phyloP scores from a whole-genome alignment of 2,888 invertebrate genomes.

The Andrena trimmerana region DNA sequence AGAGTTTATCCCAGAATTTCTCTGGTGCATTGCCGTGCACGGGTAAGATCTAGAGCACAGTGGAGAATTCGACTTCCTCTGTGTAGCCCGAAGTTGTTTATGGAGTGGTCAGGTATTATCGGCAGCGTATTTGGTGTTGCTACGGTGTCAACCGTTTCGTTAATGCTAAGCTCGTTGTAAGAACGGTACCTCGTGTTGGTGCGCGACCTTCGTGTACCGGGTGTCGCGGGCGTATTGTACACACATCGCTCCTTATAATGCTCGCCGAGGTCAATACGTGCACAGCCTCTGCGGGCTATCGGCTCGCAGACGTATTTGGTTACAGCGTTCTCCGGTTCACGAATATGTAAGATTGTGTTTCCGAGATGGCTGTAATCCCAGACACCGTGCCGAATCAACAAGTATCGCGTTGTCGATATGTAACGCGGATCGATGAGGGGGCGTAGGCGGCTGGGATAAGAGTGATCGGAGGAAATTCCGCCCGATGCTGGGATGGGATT shows the following conservation, averaged over 20 bases:
- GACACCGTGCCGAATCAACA: slow-evolving; percentile 59
- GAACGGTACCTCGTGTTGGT: slow-evolving; percentile 41
- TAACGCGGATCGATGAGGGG: slow-evolving; percentile 28
- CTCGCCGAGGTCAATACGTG: slow-evolving; percentile 28
- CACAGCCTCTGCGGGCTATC: slow-evolving; percentile 9
- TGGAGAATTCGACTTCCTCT: too few relatives aligned
- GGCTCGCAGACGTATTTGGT: slow-evolving; percentile 49
- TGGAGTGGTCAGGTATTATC: slow-evolving; percentile 6
- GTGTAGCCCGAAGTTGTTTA: neutral
- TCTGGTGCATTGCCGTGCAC: neutral
- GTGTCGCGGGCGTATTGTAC: slow-evolving; percentile 9
- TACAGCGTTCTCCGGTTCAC: slow-evolving; percentile 46
- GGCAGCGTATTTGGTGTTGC: slow-evolving; percentile 32
- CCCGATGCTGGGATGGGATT: slow-evolving; percentile 3
- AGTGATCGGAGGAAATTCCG: slow-evolving; percentile 22
- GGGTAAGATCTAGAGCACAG: too few relatives aligned
- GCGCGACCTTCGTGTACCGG: slow-evolving; percentile 17
- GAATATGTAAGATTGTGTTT: slow-evolving; percentile 58
- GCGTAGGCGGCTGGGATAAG: neutral
- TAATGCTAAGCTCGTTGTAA: slow-evolving; percentile 18
- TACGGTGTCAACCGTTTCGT: slow-evolving; percentile 37
- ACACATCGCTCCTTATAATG: slow-evolving; percentile 23
- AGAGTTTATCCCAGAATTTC: neutral
- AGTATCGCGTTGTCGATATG: slow-evolving; percentile 63
- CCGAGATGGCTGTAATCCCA: slow-evolving; percentile 44